Evolutionary conservation across 2,888 invertebrate genomes (phyloP).

Genomic region (Nemotelus pantherinus): DNA sequence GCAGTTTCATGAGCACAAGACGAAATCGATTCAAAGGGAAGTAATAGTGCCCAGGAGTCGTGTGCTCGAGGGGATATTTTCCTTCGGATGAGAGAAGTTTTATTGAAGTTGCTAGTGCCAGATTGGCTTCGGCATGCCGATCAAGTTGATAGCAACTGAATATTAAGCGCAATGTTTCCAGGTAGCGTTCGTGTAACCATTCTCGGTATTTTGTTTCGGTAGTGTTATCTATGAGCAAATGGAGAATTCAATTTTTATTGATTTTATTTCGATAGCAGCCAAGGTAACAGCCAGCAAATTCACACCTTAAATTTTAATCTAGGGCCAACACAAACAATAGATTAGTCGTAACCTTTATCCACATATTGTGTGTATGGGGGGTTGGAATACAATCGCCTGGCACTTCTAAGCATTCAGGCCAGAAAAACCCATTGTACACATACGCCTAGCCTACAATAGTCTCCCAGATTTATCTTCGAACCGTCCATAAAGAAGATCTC

Average conservation of each 20-base stretch:
- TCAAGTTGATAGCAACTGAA: conserved; percentile 69
- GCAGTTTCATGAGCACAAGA: conserved; percentile 71
- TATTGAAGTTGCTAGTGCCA: conserved; percentile 78
- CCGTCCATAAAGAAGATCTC: too few species aligned
- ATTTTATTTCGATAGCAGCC: too few species aligned
- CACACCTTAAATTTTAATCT: too few species aligned
- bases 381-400: too few species aligned
- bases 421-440: too few species aligned
- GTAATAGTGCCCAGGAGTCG: conserved; percentile 66
- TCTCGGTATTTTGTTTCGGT: conserved; percentile 72
- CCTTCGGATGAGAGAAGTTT: conserved; percentile 79
- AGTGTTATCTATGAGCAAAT: conserved; percentile 62
- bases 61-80: conserved; percentile 69
- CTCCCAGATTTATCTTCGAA: too few species aligned
- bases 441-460: too few species aligned
- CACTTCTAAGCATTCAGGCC: too few species aligned
- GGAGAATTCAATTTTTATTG: neutral
- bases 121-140: conserved; percentile 67
- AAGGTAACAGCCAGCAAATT: too few species aligned
- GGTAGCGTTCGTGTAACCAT: conserved; percentile 78
- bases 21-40: conserved; percentile 76
- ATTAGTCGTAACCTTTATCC: too few species aligned
- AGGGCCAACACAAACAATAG: too few species aligned
- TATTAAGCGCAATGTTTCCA: conserved; percentile 71
- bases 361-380: too few species aligned